Conservation (phyloP, 2,888 invertebrate species). For the Nomada hirtipes region DNA sequence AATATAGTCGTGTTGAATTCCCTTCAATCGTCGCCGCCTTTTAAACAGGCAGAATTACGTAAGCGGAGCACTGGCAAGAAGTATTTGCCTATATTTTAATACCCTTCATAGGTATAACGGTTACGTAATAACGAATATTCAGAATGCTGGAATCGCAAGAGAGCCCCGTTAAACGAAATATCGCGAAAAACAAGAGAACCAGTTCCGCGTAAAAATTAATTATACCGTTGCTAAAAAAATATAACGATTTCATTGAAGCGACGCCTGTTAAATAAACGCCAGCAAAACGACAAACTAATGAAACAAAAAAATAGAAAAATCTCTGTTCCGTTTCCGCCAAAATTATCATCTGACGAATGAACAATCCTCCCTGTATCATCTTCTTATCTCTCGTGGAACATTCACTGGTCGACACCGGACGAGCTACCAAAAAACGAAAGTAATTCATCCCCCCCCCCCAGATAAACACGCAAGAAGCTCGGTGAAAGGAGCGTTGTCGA, state of each 20-base stretch:
- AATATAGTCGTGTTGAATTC: too few relatives aligned
- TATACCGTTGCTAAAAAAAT: not conserved
- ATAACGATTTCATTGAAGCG: too few relatives aligned
- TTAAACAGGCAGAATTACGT: not conserved
- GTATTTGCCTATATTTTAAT: not conserved
- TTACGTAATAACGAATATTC: constrained; percentile 5
- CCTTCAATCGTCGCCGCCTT: not conserved
- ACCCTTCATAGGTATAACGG: not conserved
- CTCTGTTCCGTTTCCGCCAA: not conserved
- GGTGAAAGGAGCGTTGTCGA: not conserved
- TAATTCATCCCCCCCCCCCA: not conserved
- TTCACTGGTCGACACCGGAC: not conserved
- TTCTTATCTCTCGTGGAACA: not conserved
- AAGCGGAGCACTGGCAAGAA: not conserved
- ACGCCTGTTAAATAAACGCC: too few relatives aligned
- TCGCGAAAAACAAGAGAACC: not conserved
- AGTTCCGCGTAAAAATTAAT: not conserved
- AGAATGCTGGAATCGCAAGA: not conserved
- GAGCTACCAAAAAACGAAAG: not conserved
- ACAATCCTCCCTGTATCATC: not conserved
- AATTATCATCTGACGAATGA: not conserved
- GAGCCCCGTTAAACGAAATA: constrained; percentile 22
- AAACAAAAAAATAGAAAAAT: not conserved
- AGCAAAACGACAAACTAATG: too few relatives aligned
- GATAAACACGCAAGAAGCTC: not conserved